phyloP scores from a whole-genome alignment of 2,888 invertebrate species.

The Eilema sororculum region DNA sequence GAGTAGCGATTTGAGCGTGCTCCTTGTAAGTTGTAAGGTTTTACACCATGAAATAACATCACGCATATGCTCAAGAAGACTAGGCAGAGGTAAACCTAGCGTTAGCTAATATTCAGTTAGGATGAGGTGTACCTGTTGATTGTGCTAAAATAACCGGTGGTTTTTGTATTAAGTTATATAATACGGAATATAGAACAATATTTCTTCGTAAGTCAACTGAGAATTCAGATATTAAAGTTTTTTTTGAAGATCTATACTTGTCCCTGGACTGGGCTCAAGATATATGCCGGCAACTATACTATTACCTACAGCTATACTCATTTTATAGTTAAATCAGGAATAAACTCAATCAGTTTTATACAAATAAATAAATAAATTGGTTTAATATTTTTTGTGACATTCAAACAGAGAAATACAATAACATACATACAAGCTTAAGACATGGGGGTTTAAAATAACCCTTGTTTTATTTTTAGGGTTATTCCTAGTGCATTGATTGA shows the following conservation, averaged over 20 bases:
- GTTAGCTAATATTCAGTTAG: neutral
- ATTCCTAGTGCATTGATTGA: neutral
- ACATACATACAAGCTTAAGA: neutral
- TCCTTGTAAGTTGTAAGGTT: neutral
- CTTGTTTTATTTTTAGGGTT: neutral
- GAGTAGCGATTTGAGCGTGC: neutral
- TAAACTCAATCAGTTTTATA: no score
- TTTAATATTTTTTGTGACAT: neutral
- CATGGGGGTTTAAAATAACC: neutral
- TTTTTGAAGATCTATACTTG: no score
- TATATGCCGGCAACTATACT: no score
- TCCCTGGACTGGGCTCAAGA: no score
- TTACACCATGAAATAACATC: neutral
- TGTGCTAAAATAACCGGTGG: neutral
- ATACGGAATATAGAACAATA: neutral
- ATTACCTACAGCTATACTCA: no score
- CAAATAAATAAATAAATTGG: no score
- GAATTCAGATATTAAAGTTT: no score
- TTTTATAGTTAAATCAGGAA: no score
- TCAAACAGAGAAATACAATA: neutral
- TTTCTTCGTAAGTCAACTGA: no score
- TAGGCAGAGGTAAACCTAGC: neutral
- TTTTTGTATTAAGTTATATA: slow-evolving; percentile 11
- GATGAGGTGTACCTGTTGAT: neutral
- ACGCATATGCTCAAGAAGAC: neutral